phyloP scores from a whole-genome alignment of 2,888 invertebrate species.

The Nymphalis urticae region DNA sequence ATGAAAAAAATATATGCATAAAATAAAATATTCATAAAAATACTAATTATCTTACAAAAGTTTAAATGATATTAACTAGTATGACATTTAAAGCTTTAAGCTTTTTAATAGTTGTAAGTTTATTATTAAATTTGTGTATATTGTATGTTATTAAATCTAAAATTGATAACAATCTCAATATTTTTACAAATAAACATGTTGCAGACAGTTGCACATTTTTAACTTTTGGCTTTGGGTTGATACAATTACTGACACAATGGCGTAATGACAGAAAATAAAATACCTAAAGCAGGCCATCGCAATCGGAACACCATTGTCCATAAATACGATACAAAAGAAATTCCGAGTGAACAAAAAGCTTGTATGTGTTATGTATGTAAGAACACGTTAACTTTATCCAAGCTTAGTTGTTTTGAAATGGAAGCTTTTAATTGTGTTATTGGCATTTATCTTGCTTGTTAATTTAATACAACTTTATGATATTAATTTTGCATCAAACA shows the following conservation, averaged over 20 bases:
- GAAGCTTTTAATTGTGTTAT: constrained; percentile 28
- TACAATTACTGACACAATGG: constrained; percentile 65
- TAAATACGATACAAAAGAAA: constrained; percentile 68
- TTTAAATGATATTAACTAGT: no score
- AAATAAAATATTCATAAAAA: no score
- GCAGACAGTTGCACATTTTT: constrained; percentile 31
- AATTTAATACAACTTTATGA: neutral
- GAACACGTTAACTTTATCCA: constrained; percentile 31
- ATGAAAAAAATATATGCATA: no score
- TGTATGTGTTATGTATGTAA: constrained; percentile 29
- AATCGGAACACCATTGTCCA: constrained; percentile 74
- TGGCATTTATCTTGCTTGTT: neutral
- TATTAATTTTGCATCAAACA: neutral
- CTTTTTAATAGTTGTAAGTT: no score
- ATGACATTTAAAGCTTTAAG: no score
- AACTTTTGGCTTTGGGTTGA: constrained; percentile 57
- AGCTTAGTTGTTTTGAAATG: constrained; percentile 19
- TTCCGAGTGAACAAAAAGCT: constrained; percentile 53
- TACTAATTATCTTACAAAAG: no score
- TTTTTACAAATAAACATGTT: constrained; percentile 1
- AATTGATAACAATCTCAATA: neutral
- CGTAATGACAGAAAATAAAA: constrained; percentile 71
- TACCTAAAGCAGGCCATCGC: constrained; percentile 62
- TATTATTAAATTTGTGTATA: no score
- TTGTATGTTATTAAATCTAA: no score